phyloP scores from a whole-genome alignment of 2,797 vertebrate species.

The Semaprochilodus insignis region DNA sequence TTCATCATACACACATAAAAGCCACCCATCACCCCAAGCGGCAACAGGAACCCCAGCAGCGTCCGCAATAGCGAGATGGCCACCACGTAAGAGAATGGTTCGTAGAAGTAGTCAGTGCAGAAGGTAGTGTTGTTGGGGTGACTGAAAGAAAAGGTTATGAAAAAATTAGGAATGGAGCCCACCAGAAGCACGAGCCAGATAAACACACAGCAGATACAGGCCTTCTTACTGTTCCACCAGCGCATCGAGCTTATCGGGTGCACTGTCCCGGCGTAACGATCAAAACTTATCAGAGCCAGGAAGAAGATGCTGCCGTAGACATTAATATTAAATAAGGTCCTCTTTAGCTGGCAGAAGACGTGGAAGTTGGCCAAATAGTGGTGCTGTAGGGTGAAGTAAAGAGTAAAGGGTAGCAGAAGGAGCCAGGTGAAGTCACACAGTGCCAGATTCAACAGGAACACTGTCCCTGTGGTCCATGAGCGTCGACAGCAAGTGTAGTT shows the following conservation, averaged over 20 bases:
- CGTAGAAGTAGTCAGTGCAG: conserved; percentile 68
- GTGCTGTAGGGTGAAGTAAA: conserved; percentile 75
- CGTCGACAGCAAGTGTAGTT: conserved; percentile 73
- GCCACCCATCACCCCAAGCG: conserved; percentile 72
- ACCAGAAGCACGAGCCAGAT: conserved; percentile 73
- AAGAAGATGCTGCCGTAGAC: conserved; percentile 84
- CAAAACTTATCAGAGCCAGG: conserved; percentile 82
- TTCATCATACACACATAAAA: conserved; percentile 75
- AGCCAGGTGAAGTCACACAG: conserved; percentile 84
- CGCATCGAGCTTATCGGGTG: conserved; percentile 79
- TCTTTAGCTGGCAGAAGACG: conserved; percentile 77
- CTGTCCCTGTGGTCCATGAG: conserved; percentile 72
- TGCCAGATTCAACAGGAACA: conserved; percentile 82
- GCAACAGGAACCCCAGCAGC: conserved; percentile 76
- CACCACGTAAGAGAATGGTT: conserved; percentile 65
- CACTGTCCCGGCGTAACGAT: conserved; percentile 79
- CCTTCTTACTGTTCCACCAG: conserved; percentile 82
- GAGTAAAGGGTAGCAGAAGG: conserved; percentile 76
- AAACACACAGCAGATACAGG: conserved; percentile 69
- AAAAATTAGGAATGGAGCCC: conserved; percentile 73
- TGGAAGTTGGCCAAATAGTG: conserved; percentile 53
- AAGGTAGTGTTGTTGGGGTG: conserved; percentile 33
- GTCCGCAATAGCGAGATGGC: conserved; percentile 70
- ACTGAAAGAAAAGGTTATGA: conserved; percentile 62
- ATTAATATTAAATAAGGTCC: conserved; percentile 80